A percentile compares a stretch with the other conserved stretches of the same genome.
These are phyloP conservation scores for Paradisaea rubra DNA, from an alignment of 2,113 vertebrate species.

Conservation along the genomic window DNA sequence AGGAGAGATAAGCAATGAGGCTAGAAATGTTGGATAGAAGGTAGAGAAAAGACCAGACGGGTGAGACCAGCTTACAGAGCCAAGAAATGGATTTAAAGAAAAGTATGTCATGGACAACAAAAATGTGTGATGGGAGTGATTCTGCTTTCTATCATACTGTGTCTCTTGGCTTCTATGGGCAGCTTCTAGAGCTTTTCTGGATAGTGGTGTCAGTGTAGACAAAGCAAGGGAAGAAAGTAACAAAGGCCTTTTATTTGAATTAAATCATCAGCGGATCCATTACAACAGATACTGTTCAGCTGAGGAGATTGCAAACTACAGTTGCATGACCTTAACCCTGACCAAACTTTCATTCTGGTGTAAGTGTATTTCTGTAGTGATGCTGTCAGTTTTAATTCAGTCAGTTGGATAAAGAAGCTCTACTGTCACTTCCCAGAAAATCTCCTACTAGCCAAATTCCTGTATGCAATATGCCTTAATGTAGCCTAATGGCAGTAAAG, in stretches of 20 bases:
- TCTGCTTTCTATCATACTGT: neutral
- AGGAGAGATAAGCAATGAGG: neutral
- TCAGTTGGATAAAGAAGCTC: neutral
- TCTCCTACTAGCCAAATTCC: neutral
- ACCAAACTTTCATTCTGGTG: neutral
- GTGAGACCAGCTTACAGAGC: neutral
- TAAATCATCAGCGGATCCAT: neutral
- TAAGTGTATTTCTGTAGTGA: neutral
- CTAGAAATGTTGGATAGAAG: neutral
- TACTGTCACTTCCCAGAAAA: neutral
- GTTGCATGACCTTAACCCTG: neutral
- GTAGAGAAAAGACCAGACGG: neutral
- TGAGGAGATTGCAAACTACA: neutral
- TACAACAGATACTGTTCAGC: neutral
- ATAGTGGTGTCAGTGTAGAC: neutral
- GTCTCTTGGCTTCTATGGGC: neutral
- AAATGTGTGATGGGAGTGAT: neutral
- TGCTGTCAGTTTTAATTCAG: neutral
- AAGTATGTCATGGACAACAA: neutral
- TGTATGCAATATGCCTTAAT: neutral
- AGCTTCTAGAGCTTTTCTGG: neutral
- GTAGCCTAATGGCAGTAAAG: neutral
- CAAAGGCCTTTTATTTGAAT: neutral
- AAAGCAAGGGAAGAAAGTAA: neutral
- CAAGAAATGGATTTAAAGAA: neutral